phyloP scores from a whole-genome alignment of 2,888 invertebrate genomes.

The Micoletzkya japonica region DNA sequence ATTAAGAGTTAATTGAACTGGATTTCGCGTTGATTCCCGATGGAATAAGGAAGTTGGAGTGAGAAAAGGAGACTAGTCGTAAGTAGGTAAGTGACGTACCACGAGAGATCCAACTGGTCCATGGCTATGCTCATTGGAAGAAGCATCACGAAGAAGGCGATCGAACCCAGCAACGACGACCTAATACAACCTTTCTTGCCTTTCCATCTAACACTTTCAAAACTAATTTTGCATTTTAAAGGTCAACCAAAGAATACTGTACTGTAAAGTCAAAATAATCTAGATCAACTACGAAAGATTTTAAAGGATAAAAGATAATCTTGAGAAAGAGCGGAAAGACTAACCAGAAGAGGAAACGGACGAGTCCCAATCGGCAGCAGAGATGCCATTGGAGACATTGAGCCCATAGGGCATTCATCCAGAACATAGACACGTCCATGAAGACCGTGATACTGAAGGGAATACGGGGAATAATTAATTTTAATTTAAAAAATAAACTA shows the following conservation, averaged over 20 bases:
- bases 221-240: not conserved
- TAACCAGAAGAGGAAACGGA: slow-evolving; percentile 14
- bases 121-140: slow-evolving; percentile 54
- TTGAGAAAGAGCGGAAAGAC: not conserved
- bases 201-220: not conserved
- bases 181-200: not conserved
- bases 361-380: slow-evolving; percentile 53
- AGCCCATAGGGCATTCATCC: slow-evolving; percentile 52
- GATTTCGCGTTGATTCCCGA: too few species aligned
- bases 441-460: slow-evolving; percentile 50
- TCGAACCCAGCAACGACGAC: slow-evolving; percentile 26
- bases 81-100: too few species aligned
- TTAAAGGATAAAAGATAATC: not conserved
- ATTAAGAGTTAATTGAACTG: too few species aligned
- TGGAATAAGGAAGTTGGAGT: too few species aligned
- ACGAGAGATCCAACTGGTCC: slow-evolving; percentile 55
- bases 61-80: too few species aligned
- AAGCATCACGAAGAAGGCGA: slow-evolving; percentile 43
- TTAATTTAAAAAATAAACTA: not conserved
- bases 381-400: slow-evolving; percentile 58
- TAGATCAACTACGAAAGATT: not conserved
- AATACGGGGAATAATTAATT: not conserved
- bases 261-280: not conserved
- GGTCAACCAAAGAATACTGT: not conserved
- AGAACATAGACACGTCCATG: slow-evolving; percentile 59